Percentiles rank a stretch among this genome's conserved stretches.
These are phyloP conservation scores for Apotomis betuletana DNA, from an alignment of 2,888 invertebrate species.

Conservation along the genomic window DNA sequence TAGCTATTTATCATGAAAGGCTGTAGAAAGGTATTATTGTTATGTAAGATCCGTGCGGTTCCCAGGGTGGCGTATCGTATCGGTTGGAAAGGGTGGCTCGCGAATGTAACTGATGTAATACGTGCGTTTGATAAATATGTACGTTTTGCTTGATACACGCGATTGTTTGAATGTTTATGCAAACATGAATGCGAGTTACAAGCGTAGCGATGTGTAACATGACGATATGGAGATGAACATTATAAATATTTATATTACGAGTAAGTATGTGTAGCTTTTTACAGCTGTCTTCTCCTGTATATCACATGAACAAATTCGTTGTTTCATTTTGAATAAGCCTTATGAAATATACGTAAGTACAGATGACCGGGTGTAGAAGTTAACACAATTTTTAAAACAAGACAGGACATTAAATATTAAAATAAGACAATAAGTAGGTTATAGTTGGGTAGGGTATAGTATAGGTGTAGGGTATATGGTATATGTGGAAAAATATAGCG, in stretches of 20 bases:
- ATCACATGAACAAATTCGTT: too few species aligned
- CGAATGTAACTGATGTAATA: constrained; percentile 70
- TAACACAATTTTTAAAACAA: too few species aligned
- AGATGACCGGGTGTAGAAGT: too few species aligned
- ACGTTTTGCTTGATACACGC: constrained; percentile 39
- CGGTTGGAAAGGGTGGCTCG: constrained; percentile 71
- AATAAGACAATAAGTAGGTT: too few species aligned
- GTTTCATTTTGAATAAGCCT: too few species aligned
- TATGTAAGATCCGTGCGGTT: constrained; percentile 82
- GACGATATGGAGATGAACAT: constrained; percentile 4
- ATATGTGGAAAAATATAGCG: too few species aligned
- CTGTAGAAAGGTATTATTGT: constrained; percentile 78
- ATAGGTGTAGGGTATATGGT: too few species aligned
- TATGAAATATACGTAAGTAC: too few species aligned
- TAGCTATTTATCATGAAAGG: constrained; percentile 64
- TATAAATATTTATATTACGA: constrained; percentile 6
- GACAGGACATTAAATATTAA: too few species aligned
- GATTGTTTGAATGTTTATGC: constrained; percentile 41
- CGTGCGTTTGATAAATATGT: constrained; percentile 59
- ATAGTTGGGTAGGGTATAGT: too few species aligned
- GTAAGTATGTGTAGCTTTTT: background rate
- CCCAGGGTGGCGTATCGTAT: constrained; percentile 66
- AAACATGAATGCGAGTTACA: constrained; percentile 25
- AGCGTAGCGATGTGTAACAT: constrained; percentile 6
- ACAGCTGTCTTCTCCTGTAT: background rate